Base-by-base conservation (phyloP, 2,888 invertebrate species). In the Linyphia triangularis region DNA sequence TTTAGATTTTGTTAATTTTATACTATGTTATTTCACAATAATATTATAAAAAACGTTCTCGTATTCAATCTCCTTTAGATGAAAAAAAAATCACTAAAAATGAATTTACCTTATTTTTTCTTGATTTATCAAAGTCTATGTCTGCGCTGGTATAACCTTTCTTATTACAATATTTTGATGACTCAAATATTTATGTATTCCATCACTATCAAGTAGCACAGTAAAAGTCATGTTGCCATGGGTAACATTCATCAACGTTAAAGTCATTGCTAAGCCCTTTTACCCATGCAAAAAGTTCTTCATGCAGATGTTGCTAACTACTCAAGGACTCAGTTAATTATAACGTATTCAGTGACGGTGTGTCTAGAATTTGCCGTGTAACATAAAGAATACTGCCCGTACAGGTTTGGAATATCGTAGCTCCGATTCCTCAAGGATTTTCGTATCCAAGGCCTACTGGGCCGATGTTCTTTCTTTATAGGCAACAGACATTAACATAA, bases 331-430 rank as follows among this genome's bases (percentile, higher is more conserved):
- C 13, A 16, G 26, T 72, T 72, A 82, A 43, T 82, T 72, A 26
- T 61, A 82, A 72, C 72, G 51, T 43, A 82, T 72, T 61, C 82
- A 72, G 59, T 33, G 63, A 63, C 59, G 61, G 63, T 63, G 63
- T 72, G 57, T 10, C 9, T 43, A 24, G 59, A 81, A 81, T 57
- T 81, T 26, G 33, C 59, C 69, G 24, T 30, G 70, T 59, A 81
- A n/a, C 69, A 59, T 59, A 70, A 72, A 63, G 72, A 61, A 72
- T 72, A 82, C 82, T 82, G 30, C 59, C 72, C 72, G 19, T 82
- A 51, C 82, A 72, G 82, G 82, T 82, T 82, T 82, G 19, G 16
- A 82, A 82, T 72, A 82, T 61, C 40, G 63, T n/a, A 72, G 72
- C 70, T 72, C 61, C 63, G 59, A 30, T 82, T 59, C 13, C 26